Percentiles rank a stretch among this genome's conserved stretches.
phyloP scores from a whole-genome alignment of 2,113 vertebrate genomes.

The Lasiurus borealis region DNA sequence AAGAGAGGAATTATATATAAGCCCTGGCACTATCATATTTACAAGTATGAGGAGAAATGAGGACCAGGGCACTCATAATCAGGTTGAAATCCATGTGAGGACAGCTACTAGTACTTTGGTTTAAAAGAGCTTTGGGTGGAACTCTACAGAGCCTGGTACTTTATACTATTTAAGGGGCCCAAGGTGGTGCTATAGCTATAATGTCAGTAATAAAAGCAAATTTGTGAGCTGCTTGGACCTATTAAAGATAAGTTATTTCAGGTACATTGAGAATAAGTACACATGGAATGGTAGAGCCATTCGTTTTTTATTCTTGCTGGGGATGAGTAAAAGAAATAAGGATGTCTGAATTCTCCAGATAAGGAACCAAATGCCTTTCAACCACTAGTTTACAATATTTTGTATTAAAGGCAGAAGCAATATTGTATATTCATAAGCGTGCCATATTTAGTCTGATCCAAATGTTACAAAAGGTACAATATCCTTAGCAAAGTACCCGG shows the following conservation, averaged over 20 bases:
- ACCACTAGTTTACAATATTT: not conserved
- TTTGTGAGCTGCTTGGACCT: not conserved
- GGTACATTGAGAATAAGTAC: not conserved
- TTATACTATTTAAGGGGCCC: conserved; percentile 39
- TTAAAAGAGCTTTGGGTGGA: not conserved
- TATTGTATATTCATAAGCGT: not conserved
- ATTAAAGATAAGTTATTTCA: conserved; percentile 53
- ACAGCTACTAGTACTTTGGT: not conserved
- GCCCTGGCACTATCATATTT: not conserved
- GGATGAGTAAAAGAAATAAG: conserved; percentile 38
- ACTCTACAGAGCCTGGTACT: not conserved
- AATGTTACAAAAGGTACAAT: not conserved
- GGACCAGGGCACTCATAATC: not conserved
- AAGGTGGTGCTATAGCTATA: not conserved
- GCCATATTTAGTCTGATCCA: not conserved
- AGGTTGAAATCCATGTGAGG: not conserved
- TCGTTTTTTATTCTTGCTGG: not conserved
- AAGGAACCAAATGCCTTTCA: not conserved
- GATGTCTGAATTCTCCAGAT: conserved; percentile 24
- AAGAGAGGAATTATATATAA: not conserved
- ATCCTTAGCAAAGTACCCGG: not conserved
- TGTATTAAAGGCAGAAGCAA: not conserved
- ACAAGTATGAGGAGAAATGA: not conserved
- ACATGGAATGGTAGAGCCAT: not conserved
- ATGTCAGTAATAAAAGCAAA: conserved; percentile 59